A percentile compares a stretch with the other conserved stretches of the same genome.
These are phyloP conservation scores for Chrysina gloriosa DNA, from an alignment of 2,888 invertebrate species.

Conservation along the genomic window DNA sequence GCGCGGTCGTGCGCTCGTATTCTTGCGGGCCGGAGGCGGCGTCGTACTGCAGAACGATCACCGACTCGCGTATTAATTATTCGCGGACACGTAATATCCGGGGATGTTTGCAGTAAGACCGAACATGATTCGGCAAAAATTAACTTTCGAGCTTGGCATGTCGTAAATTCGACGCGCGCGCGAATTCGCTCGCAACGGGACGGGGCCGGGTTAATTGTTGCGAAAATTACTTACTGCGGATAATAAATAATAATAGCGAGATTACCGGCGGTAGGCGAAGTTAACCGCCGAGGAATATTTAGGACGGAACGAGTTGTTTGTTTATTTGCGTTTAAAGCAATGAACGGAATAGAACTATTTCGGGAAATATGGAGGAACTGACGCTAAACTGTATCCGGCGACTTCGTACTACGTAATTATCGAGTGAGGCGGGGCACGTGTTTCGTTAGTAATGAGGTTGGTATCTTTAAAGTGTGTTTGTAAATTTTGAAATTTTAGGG, in stretches of 20 bases:
- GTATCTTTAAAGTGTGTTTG: no score
- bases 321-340: no score
- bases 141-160: slow-evolving; percentile 12
- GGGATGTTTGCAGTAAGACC: slow-evolving; percentile 25
- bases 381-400: no score
- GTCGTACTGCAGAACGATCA: not conserved
- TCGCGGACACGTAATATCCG: slow-evolving; percentile 26
- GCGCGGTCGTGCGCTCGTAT: not conserved
- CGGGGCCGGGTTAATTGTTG: slow-evolving; percentile 4
- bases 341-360: no score
- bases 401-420: no score
- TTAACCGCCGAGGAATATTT: no score
- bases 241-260: slow-evolving; percentile 4
- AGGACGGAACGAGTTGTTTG: no score
- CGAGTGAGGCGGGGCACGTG: no score
- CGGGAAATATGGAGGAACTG: no score
- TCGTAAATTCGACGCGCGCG: slow-evolving; percentile 5
- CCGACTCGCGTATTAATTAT: slow-evolving; percentile 5
- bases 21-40: not conserved
- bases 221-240: slow-evolving; percentile 22
- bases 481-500: no score
- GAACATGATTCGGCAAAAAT: slow-evolving; percentile 32
- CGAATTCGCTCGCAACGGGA: not conserved
- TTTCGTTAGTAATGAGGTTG: no score
- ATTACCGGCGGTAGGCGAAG: no score